phyloP scores from a whole-genome alignment of 2,888 invertebrate genomes.

The Drosophila demipolita region DNA sequence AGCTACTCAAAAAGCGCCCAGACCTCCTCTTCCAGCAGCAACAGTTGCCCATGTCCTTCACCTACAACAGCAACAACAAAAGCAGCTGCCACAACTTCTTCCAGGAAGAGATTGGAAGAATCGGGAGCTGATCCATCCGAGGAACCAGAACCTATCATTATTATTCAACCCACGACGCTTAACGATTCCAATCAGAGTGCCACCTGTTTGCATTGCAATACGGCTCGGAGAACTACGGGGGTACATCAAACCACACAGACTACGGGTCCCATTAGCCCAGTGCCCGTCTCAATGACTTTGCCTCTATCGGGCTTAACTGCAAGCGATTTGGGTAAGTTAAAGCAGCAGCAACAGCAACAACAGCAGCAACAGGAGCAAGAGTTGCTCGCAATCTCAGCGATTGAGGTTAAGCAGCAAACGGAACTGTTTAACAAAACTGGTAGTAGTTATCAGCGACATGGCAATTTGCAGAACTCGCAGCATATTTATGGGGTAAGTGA shows the following conservation, averaged over 20 bases:
- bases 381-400: slow-evolving; percentile 1
- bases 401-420: slow-evolving; percentile 15
- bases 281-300: slow-evolving; percentile 81
- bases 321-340: slow-evolving; percentile 5
- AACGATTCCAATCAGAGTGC: slow-evolving; percentile 40
- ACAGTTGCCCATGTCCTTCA: slow-evolving; percentile 49
- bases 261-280: slow-evolving; percentile 85
- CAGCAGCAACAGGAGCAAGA: slow-evolving; percentile 7
- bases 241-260: slow-evolving; percentile 85
- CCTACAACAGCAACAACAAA: slow-evolving; percentile 11
- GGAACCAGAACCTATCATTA: slow-evolving; percentile 61
- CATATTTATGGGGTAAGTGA: neutral
- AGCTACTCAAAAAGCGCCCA: slow-evolving; percentile 50
- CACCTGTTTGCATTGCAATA: slow-evolving; percentile 85
- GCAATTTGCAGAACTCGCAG: neutral
- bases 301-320: slow-evolving; percentile 23
- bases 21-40: slow-evolving; percentile 23
- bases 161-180: slow-evolving; percentile 40
- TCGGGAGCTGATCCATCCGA: neutral
- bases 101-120: slow-evolving; percentile 16
- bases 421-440: neutral
- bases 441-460: neutral
- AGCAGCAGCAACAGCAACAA: slow-evolving; percentile 13
- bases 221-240: slow-evolving; percentile 84
- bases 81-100: neutral